These are phyloP conservation scores for Orthosia gracilis DNA, from an alignment of 2,888 invertebrate species.

Conservation along the genomic window DNA sequence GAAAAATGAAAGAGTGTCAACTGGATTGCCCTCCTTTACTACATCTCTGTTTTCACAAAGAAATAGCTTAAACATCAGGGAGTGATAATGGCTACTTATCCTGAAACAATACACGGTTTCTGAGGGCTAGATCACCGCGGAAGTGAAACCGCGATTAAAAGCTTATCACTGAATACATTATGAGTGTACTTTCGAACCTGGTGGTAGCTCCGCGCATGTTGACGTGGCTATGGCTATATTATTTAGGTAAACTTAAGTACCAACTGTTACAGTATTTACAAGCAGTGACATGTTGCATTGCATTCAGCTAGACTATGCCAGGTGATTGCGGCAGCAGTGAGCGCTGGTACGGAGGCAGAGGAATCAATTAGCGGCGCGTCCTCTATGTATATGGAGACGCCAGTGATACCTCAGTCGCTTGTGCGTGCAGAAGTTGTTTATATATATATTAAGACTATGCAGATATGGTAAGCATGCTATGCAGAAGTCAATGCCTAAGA, in stretches of 20 bases:
- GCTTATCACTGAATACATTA: no score
- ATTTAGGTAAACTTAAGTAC: not conserved
- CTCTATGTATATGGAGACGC: constrained; percentile 14
- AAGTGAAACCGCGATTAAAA: no score
- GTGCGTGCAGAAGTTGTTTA: constrained; percentile 20
- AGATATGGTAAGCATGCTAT: not conserved
- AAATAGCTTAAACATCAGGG: no score
- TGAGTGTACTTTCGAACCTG: no score
- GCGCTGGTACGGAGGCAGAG: not conserved
- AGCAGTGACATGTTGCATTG: not conserved
- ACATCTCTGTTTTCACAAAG: no score
- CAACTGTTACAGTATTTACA: not conserved
- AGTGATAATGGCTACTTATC: no score
- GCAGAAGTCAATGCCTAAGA: not conserved
- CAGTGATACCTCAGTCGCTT: constrained; percentile 4
- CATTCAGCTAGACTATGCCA: no score
- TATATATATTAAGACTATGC: not conserved
- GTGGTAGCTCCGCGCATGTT: no score
- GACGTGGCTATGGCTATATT: not conserved
- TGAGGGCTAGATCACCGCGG: no score
- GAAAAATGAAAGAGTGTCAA: no score
- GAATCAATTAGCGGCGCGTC: constrained; percentile 15
- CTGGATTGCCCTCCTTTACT: no score
- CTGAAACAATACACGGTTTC: no score
- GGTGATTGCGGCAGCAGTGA: not conserved